Evolutionary conservation across 2,888 invertebrate species (phyloP), one percentile per base, ranked within the genome.

Genomic region (Rhagium mordax): DNA sequence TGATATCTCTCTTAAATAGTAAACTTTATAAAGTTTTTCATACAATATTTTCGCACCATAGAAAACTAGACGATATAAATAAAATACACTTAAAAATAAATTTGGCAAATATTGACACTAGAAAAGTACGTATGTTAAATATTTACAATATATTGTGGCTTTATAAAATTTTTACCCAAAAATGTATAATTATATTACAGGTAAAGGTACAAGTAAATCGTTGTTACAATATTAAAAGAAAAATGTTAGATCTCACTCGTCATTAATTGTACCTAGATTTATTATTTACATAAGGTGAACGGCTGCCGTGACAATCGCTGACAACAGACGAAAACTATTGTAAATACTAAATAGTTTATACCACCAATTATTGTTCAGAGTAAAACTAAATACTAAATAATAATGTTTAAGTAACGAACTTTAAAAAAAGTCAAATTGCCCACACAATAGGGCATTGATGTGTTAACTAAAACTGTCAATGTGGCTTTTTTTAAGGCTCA

Each of bases 1-100:
- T 76, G 80, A 82, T 82, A 81, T 74, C 48, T 78, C 69, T 74
- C 71, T 76, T 71, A 75, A 67, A 71, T 70, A 62, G 47, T 64
- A 71, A 65, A 70, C 29, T 47, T 66, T 72, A 53, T 47, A 57
- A 61, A 48, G 61, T 60, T 59, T 41, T 57, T 57, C 48, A 47
- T 49, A 60, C 60, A 60, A 69, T 41, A 49, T 51, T 29, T 69
- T 57, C 27, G 57, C 41, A 68, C 48, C 68, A 69, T 69, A 69
- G n/a, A 68, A 68, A 68, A 68, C 68, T 69, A 69, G 60, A 69
- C 21, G 60, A 24, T 49, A 57, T 67, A 67, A 65, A 57, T 55
- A 41, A 67, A 51, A 57, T 47, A 67, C 47, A 67, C 57, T 67
- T 57, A 67, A 65, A 13, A 47, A 41, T 41, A 60, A 16, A 16